Conservation (phyloP, 2,888 invertebrate genomes). For the Mayetiola destructor region DNA sequence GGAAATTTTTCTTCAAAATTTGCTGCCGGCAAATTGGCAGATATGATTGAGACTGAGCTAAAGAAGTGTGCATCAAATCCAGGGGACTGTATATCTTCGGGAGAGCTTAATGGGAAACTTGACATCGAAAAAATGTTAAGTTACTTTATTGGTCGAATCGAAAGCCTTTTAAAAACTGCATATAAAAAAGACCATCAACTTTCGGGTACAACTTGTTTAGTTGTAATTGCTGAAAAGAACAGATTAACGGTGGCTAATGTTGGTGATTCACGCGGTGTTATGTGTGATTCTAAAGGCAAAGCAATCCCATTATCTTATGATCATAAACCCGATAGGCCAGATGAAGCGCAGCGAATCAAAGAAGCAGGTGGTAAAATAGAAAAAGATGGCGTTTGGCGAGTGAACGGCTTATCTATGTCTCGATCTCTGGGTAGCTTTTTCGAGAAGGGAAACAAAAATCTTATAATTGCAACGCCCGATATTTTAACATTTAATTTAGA, state of each 20-base stretch:
- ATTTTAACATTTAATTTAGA: slow-evolving; percentile 78
- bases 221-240: too few relatives aligned
- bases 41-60: too few relatives aligned
- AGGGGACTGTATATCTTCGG: too few relatives aligned
- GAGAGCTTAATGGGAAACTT: too few relatives aligned
- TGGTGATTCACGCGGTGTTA: slow-evolving; percentile 90
- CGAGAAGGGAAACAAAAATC: slow-evolving; percentile 81
- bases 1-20: too few relatives aligned
- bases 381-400: slow-evolving; percentile 92
- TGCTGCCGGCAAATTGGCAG: too few relatives aligned
- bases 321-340: slow-evolving; percentile 85
- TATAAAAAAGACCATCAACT: too few relatives aligned
- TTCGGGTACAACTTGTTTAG: too few relatives aligned
- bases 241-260: slow-evolving; percentile 88
- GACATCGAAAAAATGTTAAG: too few relatives aligned
- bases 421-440: slow-evolving; percentile 92
- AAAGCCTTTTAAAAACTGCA: too few relatives aligned
- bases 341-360: slow-evolving; percentile 79
- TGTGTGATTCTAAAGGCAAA: slow-evolving; percentile 81
- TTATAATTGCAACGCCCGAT: slow-evolving; percentile 92
- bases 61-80: too few relatives aligned
- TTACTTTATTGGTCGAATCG: too few relatives aligned
- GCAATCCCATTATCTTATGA: slow-evolving; percentile 88
- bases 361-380: slow-evolving; percentile 92
- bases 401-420: slow-evolving; percentile 86